Percentiles rank a stretch among this genome's conserved stretches.
These are phyloP conservation scores for Melanerpes aurifrons DNA, from an alignment of 2,113 vertebrate species.

Conservation along the genomic window DNA sequence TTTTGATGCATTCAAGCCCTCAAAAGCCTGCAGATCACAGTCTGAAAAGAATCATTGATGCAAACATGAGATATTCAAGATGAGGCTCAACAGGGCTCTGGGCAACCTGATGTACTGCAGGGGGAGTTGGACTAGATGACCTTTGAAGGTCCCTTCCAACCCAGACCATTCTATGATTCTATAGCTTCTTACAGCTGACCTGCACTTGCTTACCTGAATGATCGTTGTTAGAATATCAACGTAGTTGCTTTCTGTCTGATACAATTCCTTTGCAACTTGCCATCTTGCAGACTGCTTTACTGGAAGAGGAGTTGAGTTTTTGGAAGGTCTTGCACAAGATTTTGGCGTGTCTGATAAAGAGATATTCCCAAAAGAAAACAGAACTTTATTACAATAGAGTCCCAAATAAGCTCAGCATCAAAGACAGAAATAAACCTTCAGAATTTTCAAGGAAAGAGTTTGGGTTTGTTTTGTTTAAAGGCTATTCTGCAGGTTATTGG, in stretches of 20 bases:
- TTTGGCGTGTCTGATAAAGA: constrained; percentile 79
- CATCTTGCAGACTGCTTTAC: constrained; percentile 95
- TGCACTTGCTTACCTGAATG: constrained; percentile 84
- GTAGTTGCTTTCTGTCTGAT: constrained; percentile 99
- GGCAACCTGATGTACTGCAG: no score
- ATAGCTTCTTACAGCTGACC: not conserved
- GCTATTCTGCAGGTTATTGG: not conserved
- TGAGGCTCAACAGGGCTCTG: no score
- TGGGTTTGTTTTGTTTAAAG: not conserved
- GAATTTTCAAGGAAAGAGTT: not conserved
- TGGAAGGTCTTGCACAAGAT: constrained; percentile 83
- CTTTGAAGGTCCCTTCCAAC: no score
- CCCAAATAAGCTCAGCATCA: not conserved
- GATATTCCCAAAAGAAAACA: not conserved
- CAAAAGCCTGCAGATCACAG: not conserved
- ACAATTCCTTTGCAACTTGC: constrained; percentile 98
- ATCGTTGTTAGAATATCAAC: constrained; percentile 95
- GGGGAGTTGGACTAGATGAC: no score
- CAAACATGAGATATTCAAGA: not conserved
- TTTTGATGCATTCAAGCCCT: not conserved
- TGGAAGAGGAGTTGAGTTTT: constrained; percentile 84
- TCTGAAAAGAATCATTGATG: not conserved
- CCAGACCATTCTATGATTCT: no score
- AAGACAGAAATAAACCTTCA: not conserved
- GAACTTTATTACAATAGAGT: not conserved